Evolutionary conservation across 2,888 invertebrate genomes (phyloP).

Genomic region (Gandaritis pyraliata): DNA sequence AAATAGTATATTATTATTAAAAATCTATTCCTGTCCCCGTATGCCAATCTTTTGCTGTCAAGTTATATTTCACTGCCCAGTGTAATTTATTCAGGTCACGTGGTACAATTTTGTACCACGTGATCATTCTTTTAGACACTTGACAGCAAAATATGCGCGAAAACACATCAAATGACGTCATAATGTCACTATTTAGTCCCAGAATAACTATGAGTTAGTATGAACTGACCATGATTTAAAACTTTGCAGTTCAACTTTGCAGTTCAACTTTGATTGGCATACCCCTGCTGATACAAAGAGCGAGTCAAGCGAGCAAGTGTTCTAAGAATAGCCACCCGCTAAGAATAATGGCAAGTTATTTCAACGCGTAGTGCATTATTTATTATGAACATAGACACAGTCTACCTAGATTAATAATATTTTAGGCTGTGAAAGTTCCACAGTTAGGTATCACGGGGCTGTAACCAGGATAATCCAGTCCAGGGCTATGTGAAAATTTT

Average conservation of each 20-base stretch:
- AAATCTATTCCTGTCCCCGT: conserved; percentile 14
- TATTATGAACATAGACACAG: conserved; percentile 26
- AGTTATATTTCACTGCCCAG: no score
- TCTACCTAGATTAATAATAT: conserved; percentile 63
- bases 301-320: conserved; percentile 3
- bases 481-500: not conserved
- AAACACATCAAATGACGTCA: no score
- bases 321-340: conserved; percentile 9
- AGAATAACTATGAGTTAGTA: no score
- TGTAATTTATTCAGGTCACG: no score
- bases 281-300: conserved; percentile 8
- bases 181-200: no score
- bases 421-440: conserved; percentile 59
- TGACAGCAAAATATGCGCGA: no score
- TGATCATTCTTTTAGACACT: no score
- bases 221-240: no score
- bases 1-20: conserved; percentile 9
- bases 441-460: conserved; percentile 45
- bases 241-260: no score
- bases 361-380: conserved; percentile 7
- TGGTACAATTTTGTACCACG: no score
- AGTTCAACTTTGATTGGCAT: no score
- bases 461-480: conserved; percentile 4
- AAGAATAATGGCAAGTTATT: conserved; percentile 15
- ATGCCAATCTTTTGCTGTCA: no score